Evolutionary conservation across 2,797 vertebrate species (phyloP).

Genomic region (Okamejei kenojei): DNA sequence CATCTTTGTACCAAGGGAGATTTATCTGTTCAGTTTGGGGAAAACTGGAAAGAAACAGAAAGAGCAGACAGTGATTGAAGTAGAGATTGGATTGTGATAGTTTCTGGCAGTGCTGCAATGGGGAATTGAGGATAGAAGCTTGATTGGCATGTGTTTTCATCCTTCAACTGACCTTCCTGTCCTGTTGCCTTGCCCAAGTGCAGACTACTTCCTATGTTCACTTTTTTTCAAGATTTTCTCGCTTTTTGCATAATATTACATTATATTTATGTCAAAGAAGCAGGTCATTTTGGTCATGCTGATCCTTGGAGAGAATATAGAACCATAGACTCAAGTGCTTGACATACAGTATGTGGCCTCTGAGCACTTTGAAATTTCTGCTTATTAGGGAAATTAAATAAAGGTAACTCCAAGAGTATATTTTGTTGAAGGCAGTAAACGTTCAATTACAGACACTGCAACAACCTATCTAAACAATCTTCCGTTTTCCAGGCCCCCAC

Average conservation of each 20-base stretch:
- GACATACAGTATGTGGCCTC: background rate
- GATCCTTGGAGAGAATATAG: background rate
- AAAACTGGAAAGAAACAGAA: background rate
- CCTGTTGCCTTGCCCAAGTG: background rate
- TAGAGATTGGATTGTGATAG: background rate
- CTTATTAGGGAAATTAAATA: too few relatives aligned
- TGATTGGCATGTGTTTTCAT: constrained; percentile 20
- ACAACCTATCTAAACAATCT: too few relatives aligned
- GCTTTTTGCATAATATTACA: background rate
- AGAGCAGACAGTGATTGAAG: background rate
- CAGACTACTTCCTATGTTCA: background rate
- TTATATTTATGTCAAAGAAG: background rate
- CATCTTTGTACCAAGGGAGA: background rate
- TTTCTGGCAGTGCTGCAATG: background rate
- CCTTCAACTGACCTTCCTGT: constrained; percentile 25
- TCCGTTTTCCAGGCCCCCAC: too few relatives aligned
- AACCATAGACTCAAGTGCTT: background rate
- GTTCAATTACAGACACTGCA: too few relatives aligned
- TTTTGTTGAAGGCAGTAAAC: too few relatives aligned
- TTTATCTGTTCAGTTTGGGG: constrained; percentile 14
- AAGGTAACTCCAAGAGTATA: too few relatives aligned
- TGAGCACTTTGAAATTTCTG: too few relatives aligned
- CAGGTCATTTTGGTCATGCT: background rate
- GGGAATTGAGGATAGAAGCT: background rate
- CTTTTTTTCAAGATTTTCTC: background rate